These are phyloP conservation scores for Apamea anceps DNA, from an alignment of 2,888 invertebrate genomes.

Conservation along the genomic window DNA sequence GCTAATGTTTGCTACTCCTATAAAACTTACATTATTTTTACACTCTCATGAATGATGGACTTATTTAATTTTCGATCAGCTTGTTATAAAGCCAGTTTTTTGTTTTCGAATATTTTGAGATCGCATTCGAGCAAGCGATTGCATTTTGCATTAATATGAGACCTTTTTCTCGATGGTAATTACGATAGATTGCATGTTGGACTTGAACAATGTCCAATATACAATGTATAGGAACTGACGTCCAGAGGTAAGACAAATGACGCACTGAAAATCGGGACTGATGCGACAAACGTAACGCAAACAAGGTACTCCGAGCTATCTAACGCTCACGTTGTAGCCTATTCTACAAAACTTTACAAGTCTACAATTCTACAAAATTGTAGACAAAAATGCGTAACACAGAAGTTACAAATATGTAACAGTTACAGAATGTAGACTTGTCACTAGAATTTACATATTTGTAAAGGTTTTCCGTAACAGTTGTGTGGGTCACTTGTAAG, in stretches of 20 bases:
- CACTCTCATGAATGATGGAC: slow-evolving; percentile 72
- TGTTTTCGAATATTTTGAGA: slow-evolving; percentile 39
- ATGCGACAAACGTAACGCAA: neutral
- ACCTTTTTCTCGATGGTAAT: slow-evolving; percentile 39
- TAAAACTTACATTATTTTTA: slow-evolving; percentile 85
- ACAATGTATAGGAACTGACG: slow-evolving; percentile 51
- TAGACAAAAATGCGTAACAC: no score
- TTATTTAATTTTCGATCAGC: slow-evolving; percentile 48
- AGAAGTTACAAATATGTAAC: neutral
- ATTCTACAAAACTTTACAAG: neutral
- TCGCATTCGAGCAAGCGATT: slow-evolving; percentile 41
- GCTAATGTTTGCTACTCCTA: slow-evolving; percentile 82
- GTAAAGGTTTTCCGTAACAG: neutral
- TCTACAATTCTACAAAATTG: neutral
- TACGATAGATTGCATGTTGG: slow-evolving; percentile 39
- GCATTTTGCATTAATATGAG: slow-evolving; percentile 17
- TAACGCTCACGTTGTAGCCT: slow-evolving; percentile 18
- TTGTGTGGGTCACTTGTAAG: neutral
- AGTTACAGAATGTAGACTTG: neutral
- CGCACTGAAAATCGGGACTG: neutral
- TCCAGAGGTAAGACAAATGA: slow-evolving; percentile 23
- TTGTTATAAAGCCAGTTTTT: slow-evolving; percentile 33
- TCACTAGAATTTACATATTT: neutral
- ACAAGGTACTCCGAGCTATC: slow-evolving; percentile 2
- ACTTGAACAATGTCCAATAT: slow-evolving; percentile 18